A percentile compares a stretch with the other conserved stretches of the same genome.
These are phyloP conservation scores for Ursus arctos DNA, from an alignment of 2,113 vertebrate genomes.

Conservation along the genomic window DNA sequence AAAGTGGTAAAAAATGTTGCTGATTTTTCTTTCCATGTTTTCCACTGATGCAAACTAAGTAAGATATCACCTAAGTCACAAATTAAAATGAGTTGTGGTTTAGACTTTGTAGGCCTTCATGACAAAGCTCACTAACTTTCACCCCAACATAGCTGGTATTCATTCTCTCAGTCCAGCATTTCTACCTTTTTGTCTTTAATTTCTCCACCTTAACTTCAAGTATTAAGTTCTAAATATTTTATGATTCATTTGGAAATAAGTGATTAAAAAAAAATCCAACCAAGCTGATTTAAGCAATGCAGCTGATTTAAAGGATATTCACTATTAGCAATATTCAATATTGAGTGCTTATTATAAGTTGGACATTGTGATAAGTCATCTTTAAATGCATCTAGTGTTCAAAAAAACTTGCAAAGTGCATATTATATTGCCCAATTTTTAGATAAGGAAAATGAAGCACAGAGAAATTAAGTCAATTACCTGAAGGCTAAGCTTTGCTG, in stretches of 20 bases:
- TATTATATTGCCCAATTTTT: background rate
- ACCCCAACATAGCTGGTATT: fast-evolving
- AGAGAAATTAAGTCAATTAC: background rate
- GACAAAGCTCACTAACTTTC: background rate
- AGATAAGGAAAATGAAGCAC: background rate
- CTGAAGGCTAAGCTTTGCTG: background rate
- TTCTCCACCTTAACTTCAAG: background rate
- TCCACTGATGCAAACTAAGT: background rate
- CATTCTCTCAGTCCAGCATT: background rate
- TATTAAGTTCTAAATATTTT: background rate
- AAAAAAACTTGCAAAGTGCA: background rate
- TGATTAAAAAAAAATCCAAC: background rate
- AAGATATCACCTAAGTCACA: background rate
- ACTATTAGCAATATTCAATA: background rate
- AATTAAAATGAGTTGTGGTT: background rate
- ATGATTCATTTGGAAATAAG: background rate
- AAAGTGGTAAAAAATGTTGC: background rate
- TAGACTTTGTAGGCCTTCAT: background rate
- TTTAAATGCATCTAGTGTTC: background rate
- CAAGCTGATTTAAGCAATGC: background rate
- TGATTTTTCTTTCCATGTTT: background rate
- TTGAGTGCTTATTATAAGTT: no score
- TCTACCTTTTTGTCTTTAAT: background rate
- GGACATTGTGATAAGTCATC: background rate
- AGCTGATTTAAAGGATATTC: background rate